A percentile compares a stretch with the other conserved stretches of the same genome.
Evolutionary conservation across 2,797 vertebrate species (phyloP).

Genomic region (Hylomyscus alleni): DNA sequence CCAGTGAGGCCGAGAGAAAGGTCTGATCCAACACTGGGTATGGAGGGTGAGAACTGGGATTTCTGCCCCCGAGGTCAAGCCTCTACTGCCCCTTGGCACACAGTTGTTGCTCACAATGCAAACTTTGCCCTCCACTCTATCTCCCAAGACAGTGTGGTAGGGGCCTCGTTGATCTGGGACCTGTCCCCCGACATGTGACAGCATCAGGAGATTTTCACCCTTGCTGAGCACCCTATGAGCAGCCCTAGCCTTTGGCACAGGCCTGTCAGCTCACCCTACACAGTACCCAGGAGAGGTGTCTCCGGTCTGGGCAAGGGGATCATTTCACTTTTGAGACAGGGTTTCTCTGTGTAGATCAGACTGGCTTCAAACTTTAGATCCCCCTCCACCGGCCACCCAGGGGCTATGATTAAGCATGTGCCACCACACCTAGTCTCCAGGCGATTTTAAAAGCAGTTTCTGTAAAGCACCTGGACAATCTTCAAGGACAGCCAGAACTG

Average conservation of each 20-base stretch:
- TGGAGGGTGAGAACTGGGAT: too few relatives aligned
- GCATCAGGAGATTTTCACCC: too few relatives aligned
- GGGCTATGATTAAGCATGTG: not conserved
- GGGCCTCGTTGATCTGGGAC: not conserved
- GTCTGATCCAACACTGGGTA: too few relatives aligned
- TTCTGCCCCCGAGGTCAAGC: not conserved
- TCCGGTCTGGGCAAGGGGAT: not conserved
- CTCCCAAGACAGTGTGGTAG: not conserved
- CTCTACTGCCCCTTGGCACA: not conserved
- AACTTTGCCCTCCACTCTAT: not conserved
- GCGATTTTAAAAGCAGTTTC: not conserved
- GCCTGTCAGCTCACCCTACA: not conserved
- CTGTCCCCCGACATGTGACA: not conserved
- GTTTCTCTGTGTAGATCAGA: not conserved
- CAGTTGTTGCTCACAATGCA: too few relatives aligned
- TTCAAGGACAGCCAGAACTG: rapidly evolving
- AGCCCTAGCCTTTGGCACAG: not conserved
- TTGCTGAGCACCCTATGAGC: too few relatives aligned
- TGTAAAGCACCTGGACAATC: not conserved
- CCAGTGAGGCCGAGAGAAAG: not conserved
- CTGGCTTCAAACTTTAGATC: not conserved
- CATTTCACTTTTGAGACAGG: not conserved
- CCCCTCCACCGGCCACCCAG: not conserved
- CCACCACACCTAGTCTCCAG: not conserved
- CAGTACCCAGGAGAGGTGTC: not conserved